Evolutionary conservation across 2,113 vertebrate genomes (phyloP).

Genomic region (Platichthys stellatus): DNA sequence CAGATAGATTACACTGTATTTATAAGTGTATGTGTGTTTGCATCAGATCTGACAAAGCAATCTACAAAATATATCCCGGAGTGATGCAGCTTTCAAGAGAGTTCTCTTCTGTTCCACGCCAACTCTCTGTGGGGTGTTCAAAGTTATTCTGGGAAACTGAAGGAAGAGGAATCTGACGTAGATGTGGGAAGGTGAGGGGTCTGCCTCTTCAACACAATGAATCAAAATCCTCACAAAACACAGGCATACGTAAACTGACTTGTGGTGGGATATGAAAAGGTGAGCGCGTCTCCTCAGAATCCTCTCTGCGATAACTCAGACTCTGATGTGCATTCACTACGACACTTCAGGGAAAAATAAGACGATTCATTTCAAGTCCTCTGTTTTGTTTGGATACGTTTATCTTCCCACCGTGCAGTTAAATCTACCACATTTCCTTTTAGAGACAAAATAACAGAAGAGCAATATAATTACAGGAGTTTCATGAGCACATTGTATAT

Average conservation of each 20-base stretch:
- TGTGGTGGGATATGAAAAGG: background rate
- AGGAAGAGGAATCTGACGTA: background rate
- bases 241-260: background rate
- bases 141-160: background rate
- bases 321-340: conserved; percentile 14
- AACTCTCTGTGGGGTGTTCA: background rate
- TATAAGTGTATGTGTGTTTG: background rate
- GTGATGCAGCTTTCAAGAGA: background rate
- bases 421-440: conserved; percentile 3
- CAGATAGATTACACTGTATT: too few relatives aligned
- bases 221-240: background rate
- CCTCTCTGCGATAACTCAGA: conserved; percentile 9
- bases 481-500: conserved; percentile 9
- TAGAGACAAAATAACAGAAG: conserved; percentile 14
- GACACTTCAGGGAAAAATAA: conserved; percentile 4
- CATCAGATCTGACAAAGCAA: background rate
- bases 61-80: background rate
- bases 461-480: conserved; percentile 21
- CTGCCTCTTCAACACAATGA: background rate
- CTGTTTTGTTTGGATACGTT: conserved; percentile 23
- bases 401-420: conserved; percentile 14
- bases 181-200: background rate
- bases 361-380: background rate
- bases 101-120: background rate
- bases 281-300: conserved; percentile 6